Evolutionary conservation across 1,140 invertebrate genomes (phyloP).

Genomic region (Cyclina sinensis): DNA sequence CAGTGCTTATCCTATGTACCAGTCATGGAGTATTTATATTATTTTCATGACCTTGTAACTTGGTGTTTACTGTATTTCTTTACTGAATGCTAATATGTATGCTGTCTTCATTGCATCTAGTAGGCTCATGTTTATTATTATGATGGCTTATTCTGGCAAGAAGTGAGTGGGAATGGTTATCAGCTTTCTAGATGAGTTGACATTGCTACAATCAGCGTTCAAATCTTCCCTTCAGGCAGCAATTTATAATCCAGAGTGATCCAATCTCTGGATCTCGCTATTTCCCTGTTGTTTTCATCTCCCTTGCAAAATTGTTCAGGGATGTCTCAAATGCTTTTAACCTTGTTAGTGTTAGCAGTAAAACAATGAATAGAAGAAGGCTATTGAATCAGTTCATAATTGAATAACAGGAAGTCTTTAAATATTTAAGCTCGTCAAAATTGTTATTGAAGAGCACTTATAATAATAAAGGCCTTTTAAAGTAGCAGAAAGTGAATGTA

Average conservation of each 20-base stretch:
- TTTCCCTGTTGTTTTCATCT: neutral
- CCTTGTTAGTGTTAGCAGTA: neutral
- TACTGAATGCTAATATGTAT: too few species aligned
- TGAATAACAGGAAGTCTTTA: neutral
- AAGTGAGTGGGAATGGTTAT: neutral
- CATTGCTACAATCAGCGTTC: neutral
- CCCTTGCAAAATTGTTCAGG: neutral
- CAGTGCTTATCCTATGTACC: too few species aligned
- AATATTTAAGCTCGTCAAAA: too few species aligned
- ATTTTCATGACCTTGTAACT: too few species aligned
- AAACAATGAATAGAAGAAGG: neutral
- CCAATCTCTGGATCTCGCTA: neutral
- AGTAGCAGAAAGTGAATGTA: too few species aligned
- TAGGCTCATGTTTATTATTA: too few species aligned
- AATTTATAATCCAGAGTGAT: neutral
- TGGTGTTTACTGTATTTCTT: too few species aligned
- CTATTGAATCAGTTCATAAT: neutral
- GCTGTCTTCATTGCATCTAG: too few species aligned
- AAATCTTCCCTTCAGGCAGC: neutral
- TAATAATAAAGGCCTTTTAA: too few species aligned
- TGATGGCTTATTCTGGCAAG: too few species aligned
- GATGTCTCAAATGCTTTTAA: conserved; percentile 1
- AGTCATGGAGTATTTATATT: too few species aligned
- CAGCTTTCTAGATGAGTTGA: neutral
- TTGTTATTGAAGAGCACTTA: too few species aligned